A percentile compares a stretch with the other conserved stretches of the same genome.
These are phyloP conservation scores for Charaxes varanes DNA, from an alignment of 1,140 invertebrate genomes.

Conservation along the genomic window DNA sequence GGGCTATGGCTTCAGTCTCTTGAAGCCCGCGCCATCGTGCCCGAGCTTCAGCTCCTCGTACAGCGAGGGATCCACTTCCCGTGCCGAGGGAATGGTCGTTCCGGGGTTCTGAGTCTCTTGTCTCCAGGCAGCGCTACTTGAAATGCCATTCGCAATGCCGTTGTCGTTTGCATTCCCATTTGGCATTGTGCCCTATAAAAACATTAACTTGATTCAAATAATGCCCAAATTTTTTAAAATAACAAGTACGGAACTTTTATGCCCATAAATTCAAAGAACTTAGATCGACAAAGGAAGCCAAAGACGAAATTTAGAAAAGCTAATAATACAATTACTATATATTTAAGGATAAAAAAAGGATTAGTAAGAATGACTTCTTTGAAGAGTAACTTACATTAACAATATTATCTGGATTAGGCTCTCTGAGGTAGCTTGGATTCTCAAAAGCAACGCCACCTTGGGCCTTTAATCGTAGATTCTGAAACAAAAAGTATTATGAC, in stretches of 20 bases:
- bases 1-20: constrained; percentile 80
- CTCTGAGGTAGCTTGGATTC: constrained; percentile 88
- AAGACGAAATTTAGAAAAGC: too few relatives aligned
- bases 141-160: constrained; percentile 46
- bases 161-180: constrained; percentile 48
- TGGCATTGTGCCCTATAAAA: constrained; percentile 38
- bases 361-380: neutral
- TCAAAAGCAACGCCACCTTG: constrained; percentile 86
- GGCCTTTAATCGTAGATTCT: constrained; percentile 72
- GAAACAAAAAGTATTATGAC: constrained; percentile 13
- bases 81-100: constrained; percentile 22
- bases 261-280: too few relatives aligned
- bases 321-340: too few relatives aligned
- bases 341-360: constrained; percentile 1
- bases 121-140: constrained; percentile 68
- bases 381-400: constrained; percentile 75
- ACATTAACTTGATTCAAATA: neutral
- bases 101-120: constrained; percentile 74
- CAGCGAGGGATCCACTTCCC: constrained; percentile 82
- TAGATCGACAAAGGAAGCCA: too few relatives aligned
- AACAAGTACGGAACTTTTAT: too few relatives aligned
- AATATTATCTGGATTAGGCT: constrained; percentile 82
- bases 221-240: too few relatives aligned
- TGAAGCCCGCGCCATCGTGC: constrained; percentile 85
- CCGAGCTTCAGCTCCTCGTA: constrained; percentile 87